phyloP scores from a whole-genome alignment of 2,888 invertebrate genomes.

The Amphipoea lucens region DNA sequence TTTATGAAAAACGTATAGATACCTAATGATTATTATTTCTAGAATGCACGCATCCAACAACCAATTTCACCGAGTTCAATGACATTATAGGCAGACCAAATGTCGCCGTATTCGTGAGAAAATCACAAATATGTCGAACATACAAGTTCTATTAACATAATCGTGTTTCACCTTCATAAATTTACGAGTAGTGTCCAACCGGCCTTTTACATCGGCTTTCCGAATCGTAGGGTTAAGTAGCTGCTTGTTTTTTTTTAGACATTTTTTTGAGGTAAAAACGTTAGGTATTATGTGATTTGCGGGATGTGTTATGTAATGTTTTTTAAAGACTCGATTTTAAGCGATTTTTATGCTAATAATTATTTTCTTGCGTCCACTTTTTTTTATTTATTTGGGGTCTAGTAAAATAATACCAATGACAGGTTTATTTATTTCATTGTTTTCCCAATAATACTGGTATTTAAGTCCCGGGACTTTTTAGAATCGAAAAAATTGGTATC shows the following conservation, averaged over 20 bases:
- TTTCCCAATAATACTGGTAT: not conserved
- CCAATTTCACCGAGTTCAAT: constrained; percentile 75
- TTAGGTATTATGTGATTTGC: constrained; percentile 6
- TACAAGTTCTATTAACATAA: constrained; percentile 83
- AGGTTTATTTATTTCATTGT: not conserved
- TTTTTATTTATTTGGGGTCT: not conserved
- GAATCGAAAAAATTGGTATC: not conserved
- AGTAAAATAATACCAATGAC: not conserved
- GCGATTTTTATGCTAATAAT: not conserved
- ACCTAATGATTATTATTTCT: constrained; percentile 5
- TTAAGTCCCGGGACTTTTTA: not conserved
- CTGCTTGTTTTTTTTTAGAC: constrained; percentile 19
- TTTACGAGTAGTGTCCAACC: constrained; percentile 70
- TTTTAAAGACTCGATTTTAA: not conserved
- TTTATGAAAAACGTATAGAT: not conserved
- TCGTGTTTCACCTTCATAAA: constrained; percentile 82
- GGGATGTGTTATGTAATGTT: not conserved
- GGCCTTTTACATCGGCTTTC: constrained; percentile 55
- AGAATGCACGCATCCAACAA: constrained; percentile 32
- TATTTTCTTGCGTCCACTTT: not conserved
- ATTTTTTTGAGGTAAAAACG: not conserved
- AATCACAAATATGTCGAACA: constrained; percentile 79
- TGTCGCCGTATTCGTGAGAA: constrained; percentile 87
- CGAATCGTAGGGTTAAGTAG: constrained; percentile 56
- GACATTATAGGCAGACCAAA: constrained; percentile 82